A percentile compares a stretch with the other conserved stretches of the same genome.
phyloP scores from a whole-genome alignment of 2,888 invertebrate species.

The Arge pagana region DNA sequence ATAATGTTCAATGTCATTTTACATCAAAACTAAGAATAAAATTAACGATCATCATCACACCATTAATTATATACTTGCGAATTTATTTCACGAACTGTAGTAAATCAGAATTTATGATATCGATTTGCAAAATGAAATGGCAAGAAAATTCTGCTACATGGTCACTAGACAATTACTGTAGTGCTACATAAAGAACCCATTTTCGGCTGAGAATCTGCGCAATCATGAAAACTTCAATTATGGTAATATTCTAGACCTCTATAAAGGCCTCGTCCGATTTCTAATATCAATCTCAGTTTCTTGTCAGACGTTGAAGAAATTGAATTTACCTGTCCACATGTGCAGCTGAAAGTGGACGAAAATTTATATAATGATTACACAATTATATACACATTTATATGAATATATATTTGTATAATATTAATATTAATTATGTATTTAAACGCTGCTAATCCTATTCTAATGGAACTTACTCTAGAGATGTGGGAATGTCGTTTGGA shows the following conservation, averaged over 20 bases:
- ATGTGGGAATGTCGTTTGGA: slow-evolving; percentile 44
- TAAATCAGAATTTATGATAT: background rate
- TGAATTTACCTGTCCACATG: slow-evolving; percentile 49
- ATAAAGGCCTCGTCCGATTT: slow-evolving; percentile 29
- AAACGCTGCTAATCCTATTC: slow-evolving; percentile 12
- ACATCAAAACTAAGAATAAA: too few relatives aligned
- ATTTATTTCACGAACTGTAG: background rate
- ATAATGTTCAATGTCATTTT: too few relatives aligned
- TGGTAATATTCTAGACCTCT: slow-evolving; percentile 27
- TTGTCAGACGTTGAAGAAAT: slow-evolving; percentile 35
- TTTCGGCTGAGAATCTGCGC: slow-evolving; percentile 19
- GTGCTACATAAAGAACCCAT: slow-evolving; percentile 22
- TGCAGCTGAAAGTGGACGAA: slow-evolving; percentile 42
- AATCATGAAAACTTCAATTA: slow-evolving; percentile 26
- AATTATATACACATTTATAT: background rate
- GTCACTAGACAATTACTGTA: too few relatives aligned
- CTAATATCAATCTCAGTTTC: slow-evolving; percentile 38
- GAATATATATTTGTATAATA: slow-evolving; percentile 1
- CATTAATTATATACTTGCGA: background rate
- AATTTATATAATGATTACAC: slow-evolving; percentile 19
- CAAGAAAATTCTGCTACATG: slow-evolving; percentile 18
- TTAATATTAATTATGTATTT: slow-evolving; percentile 4
- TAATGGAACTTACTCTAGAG: slow-evolving; percentile 39
- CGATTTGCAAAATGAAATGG: background rate
- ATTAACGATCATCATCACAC: too few relatives aligned